phyloP scores from a whole-genome alignment of 2,113 vertebrate species.

The Aspiorhynchus laticeps region DNA sequence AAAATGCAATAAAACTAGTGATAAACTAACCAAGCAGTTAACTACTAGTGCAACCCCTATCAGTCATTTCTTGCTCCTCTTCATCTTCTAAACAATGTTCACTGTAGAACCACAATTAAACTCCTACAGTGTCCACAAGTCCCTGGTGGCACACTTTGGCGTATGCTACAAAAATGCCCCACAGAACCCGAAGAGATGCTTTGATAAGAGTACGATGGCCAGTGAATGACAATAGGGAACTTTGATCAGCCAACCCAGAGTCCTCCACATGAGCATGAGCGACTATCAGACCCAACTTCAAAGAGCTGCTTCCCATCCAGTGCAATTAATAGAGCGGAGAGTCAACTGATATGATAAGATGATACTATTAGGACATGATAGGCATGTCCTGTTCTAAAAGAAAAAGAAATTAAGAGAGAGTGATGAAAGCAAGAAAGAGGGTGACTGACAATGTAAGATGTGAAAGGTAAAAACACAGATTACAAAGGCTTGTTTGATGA shows the following conservation, averaged over 20 bases:
- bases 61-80: background rate
- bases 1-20: background rate
- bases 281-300: slow-evolving; percentile 32
- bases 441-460: background rate
- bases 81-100: background rate
- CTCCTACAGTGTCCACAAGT: slow-evolving; percentile 17
- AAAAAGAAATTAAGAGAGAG: slow-evolving; percentile 14
- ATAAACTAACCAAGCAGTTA: background rate
- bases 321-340: slow-evolving; percentile 12
- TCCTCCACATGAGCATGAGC: slow-evolving; percentile 22
- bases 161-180: background rate
- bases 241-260: slow-evolving; percentile 45
- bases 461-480: background rate
- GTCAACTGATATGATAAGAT: slow-evolving; percentile 32
- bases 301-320: slow-evolving; percentile 33
- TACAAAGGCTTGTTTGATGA: background rate
- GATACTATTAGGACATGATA: slow-evolving; percentile 24
- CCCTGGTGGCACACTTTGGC: background rate
- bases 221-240: slow-evolving; percentile 48
- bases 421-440: background rate
- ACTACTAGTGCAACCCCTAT: background rate
- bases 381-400: slow-evolving; percentile 25
- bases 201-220: slow-evolving; percentile 20
- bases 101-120: slow-evolving; percentile 7
- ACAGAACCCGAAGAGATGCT: background rate